Evolutionary conservation across 2,888 invertebrate genomes (phyloP), one percentile per base, ranked within the genome.

Genomic region (Gymnosoma rotundatum): DNA sequence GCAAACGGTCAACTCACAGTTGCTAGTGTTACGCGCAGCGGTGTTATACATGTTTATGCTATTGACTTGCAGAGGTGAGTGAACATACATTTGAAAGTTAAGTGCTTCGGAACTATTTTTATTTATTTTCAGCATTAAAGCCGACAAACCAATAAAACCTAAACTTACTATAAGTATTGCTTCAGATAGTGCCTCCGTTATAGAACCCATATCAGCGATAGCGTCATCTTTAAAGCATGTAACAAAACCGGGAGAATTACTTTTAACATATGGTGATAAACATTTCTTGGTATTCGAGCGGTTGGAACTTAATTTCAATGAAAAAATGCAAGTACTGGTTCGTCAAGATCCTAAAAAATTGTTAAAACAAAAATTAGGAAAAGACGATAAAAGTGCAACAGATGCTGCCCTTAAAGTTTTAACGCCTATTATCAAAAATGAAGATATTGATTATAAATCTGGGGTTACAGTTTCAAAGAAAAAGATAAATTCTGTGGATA

Each of bases 41-140:
- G 98, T 0, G 94, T 95, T 8, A 94, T 96, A 52, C 96, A 97
- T 91, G 93, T 96, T 75, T 98, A 96, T 91, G 94, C 95, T 69
- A 95, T 96, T 88, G 94, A 94, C 86, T 93, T 96, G 50, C 97
- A 97, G 92, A 96, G 96, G 91, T 90, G 78, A 80, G 78, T 60
- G 36, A 38, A 16, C 20, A 20, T 5, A 10, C 12, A 42, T 12
- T 12, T 12, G 7, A 42, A 12, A 42, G 12, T 3, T 12, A 12
- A 42, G 12, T 42, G 12, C 1, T 42, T 42, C 4, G 2, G 12
- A 42, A 42, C 14, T 56, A 16, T 1, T 36, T 52, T 20, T 20
- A 1, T 38, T 2, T 9, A 52, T 36, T 18, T 52, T 48, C 60
- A 92, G 91, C 63, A 85, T 91, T 16, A 89, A 89, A 54, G 91